A percentile compares a stretch with the other conserved stretches of the same genome.
Conservation (phyloP, 2,888 invertebrate genomes). For the Sesamia inferens region DNA sequence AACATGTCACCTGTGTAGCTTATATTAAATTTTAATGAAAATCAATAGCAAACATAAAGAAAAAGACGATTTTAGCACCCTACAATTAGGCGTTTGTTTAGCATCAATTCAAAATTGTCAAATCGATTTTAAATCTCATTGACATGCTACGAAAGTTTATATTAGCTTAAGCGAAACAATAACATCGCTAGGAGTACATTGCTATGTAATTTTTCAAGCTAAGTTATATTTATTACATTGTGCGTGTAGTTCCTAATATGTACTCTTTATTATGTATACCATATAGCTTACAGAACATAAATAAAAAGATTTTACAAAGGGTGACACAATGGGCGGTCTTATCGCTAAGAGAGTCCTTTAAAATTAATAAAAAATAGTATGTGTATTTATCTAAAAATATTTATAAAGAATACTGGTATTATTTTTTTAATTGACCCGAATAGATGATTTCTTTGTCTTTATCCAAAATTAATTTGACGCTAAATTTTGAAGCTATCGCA, state of each 20-base stretch:
- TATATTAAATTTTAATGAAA: conserved; percentile 50
- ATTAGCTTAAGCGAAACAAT: conserved; percentile 27
- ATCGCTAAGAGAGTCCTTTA: too few species aligned
- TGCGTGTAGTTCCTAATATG: not conserved
- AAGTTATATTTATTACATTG: conserved; percentile 17
- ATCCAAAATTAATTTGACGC: not conserved
- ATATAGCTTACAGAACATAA: too few species aligned
- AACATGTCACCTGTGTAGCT: conserved; percentile 38
- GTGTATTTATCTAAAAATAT: conserved; percentile 6
- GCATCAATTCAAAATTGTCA: conserved; percentile 33
- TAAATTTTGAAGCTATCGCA: not conserved
- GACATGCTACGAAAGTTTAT: conserved; percentile 8
- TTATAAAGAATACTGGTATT: not conserved
- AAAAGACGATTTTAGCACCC: conserved; percentile 39
- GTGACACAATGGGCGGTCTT: too few species aligned
- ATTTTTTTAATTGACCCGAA: not conserved
- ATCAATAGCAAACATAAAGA: conserved; percentile 28
- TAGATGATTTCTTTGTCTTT: not conserved
- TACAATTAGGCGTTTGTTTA: conserved; percentile 29
- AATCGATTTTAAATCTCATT: conserved; percentile 42
- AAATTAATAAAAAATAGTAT: too few species aligned
- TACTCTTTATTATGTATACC: too few species aligned
- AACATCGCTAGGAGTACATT: conserved; percentile 34
- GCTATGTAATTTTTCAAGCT: conserved; percentile 6
- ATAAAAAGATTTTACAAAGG: too few species aligned